A percentile compares a stretch with the other conserved stretches of the same genome.
phyloP scores from a whole-genome alignment of 2,888 invertebrate species.

The Caenorhabditis becei region DNA sequence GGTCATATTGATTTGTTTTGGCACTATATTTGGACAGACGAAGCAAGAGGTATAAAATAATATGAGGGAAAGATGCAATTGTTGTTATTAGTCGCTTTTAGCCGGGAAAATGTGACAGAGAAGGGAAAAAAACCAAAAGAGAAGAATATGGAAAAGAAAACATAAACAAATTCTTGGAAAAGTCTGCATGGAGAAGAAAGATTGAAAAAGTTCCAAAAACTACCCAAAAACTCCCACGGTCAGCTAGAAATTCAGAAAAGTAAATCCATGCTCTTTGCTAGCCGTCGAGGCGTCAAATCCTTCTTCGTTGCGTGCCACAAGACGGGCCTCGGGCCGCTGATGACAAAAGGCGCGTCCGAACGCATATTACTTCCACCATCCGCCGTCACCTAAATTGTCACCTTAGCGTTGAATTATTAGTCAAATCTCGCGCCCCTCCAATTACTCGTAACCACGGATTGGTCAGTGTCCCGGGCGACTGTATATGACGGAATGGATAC shows the following conservation, averaged over 20 bases:
- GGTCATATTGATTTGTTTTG: conserved; percentile 29
- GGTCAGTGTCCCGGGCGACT: background rate
- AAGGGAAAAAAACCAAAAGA: background rate
- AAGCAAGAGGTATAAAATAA: background rate
- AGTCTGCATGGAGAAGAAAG: too few relatives aligned
- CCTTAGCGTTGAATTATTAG: conserved; percentile 55
- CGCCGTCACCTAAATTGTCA: conserved; percentile 56
- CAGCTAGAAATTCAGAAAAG: too few relatives aligned
- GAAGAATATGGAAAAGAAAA: background rate
- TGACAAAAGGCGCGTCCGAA: conserved; percentile 38
- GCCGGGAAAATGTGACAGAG: too few relatives aligned
- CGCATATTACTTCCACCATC: conserved; percentile 50
- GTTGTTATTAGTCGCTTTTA: background rate
- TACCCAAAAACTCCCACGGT: too few relatives aligned
- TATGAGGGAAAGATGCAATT: background rate
- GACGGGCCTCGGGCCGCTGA: conserved; percentile 31
- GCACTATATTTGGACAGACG: conserved; percentile 22
- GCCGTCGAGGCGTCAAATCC: background rate
- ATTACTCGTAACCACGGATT: conserved; percentile 47
- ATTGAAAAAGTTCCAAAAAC: too few relatives aligned
- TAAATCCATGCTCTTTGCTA: too few relatives aligned
- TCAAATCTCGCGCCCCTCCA: conserved; percentile 55
- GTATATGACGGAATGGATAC: conserved; percentile 18
- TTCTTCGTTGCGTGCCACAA: conserved; percentile 33
- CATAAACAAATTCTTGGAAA: too few relatives aligned